phyloP scores from a whole-genome alignment of 2,888 invertebrate species.

The Rutpela maculata region DNA sequence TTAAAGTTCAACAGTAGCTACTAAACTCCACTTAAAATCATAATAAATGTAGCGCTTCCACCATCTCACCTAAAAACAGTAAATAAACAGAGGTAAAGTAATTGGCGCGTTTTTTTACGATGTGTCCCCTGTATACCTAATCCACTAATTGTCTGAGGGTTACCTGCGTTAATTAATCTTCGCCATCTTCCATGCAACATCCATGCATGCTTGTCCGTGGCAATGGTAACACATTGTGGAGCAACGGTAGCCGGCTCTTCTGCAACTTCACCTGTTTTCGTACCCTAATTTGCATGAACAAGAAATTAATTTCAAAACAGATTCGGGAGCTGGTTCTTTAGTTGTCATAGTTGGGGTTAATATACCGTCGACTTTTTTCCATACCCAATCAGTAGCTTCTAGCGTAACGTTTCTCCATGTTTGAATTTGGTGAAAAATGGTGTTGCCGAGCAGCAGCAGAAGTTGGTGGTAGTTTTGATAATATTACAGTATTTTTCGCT shows the following conservation, averaged over 20 bases:
- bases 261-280: too few species aligned
- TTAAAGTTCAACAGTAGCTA: background rate
- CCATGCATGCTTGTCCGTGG: background rate
- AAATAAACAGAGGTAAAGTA: background rate
- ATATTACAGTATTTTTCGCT: too few species aligned
- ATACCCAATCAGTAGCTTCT: background rate
- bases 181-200: background rate
- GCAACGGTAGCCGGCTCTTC: too few species aligned
- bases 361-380: background rate
- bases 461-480: background rate
- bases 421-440: background rate
- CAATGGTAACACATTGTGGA: too few species aligned
- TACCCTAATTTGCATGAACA: too few species aligned
- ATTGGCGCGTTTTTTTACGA: background rate
- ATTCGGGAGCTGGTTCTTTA: slow-evolving; percentile 3
- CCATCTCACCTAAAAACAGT: background rate
- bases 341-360: background rate
- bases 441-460: slow-evolving; percentile 6
- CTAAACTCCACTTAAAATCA: background rate
- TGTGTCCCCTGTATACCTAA: background rate
- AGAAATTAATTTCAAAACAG: background rate
- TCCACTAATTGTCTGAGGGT: background rate
- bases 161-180: slow-evolving; percentile 13
- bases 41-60: slow-evolving; percentile 4
- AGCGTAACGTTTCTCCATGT: background rate